Evolutionary conservation across 1,140 invertebrate species (phyloP).

Genomic region (Zaprionus ornatus): DNA sequence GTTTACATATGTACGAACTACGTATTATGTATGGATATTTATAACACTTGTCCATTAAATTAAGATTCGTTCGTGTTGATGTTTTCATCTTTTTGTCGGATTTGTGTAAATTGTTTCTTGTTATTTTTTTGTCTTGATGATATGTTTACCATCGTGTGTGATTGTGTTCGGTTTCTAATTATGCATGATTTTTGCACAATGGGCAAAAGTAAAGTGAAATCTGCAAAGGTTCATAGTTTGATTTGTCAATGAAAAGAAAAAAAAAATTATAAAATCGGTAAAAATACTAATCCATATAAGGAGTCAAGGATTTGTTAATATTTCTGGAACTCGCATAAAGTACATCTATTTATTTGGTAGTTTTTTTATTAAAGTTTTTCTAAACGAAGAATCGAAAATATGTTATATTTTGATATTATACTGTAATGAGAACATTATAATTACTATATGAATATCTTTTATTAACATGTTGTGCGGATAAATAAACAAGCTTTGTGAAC

Average conservation of each 20-base stretch:
- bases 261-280: not conserved
- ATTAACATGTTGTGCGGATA: too few species aligned
- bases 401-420: too few species aligned
- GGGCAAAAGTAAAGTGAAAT: constrained; percentile 4
- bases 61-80: constrained; percentile 12
- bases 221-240: not conserved
- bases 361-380: too few species aligned
- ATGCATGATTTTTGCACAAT: constrained; percentile 18
- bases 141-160: not conserved
- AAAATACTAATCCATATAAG: too few species aligned
- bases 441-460: too few species aligned
- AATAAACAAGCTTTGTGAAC: too few species aligned
- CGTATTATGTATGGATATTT: constrained; percentile 5
- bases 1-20: constrained; percentile 3
- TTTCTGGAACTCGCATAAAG: too few species aligned
- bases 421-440: too few species aligned
- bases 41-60: constrained; percentile 27
- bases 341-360: too few species aligned
- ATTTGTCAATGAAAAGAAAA: not conserved
- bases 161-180: constrained; percentile 8
- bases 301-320: too few species aligned
- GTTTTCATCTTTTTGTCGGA: constrained; percentile 8
- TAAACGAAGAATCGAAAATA: too few species aligned
- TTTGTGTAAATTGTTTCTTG: constrained; percentile 1
- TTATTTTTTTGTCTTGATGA: not conserved